Evolutionary conservation across 2,113 vertebrate species (phyloP).

Genomic region (Corynorhinus townsendii): DNA sequence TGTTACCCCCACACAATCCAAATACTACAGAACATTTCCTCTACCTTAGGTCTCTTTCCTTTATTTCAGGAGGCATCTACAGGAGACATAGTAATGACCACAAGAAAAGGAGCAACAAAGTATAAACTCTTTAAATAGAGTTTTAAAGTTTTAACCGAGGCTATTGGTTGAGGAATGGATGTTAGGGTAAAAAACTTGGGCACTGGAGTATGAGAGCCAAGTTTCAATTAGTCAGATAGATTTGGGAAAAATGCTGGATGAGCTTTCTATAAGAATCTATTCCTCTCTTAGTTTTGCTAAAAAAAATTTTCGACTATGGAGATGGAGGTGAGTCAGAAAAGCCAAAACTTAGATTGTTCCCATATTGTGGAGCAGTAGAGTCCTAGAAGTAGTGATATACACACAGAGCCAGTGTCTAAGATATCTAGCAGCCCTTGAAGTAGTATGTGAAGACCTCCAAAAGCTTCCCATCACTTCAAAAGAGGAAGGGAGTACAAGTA

Average conservation of each 20-base stretch:
- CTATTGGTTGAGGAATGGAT: not conserved
- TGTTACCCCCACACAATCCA: not conserved
- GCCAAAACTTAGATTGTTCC: not conserved
- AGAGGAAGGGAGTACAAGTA: not conserved
- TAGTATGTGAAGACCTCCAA: not conserved
- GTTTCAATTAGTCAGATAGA: not conserved
- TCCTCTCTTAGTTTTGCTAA: not conserved
- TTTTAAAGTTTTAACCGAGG: not conserved
- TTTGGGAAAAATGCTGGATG: not conserved
- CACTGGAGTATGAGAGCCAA: not conserved
- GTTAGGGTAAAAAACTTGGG: not conserved
- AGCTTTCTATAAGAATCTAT: not conserved
- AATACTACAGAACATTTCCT: not conserved
- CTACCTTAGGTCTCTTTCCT: not conserved
- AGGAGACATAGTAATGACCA: not conserved
- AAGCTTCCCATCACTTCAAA: not conserved
- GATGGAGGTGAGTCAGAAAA: not conserved
- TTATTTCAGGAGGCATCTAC: not conserved
- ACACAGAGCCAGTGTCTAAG: not conserved
- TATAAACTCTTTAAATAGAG: not conserved
- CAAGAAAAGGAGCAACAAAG: not conserved
- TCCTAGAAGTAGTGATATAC: not conserved
- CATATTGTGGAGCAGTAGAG: rapidly evolving
- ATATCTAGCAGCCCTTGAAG: not conserved
- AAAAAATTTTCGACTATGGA: not conserved